phyloP scores from a whole-genome alignment of 2,113 vertebrate genomes.

The Colinus virginianus region DNA sequence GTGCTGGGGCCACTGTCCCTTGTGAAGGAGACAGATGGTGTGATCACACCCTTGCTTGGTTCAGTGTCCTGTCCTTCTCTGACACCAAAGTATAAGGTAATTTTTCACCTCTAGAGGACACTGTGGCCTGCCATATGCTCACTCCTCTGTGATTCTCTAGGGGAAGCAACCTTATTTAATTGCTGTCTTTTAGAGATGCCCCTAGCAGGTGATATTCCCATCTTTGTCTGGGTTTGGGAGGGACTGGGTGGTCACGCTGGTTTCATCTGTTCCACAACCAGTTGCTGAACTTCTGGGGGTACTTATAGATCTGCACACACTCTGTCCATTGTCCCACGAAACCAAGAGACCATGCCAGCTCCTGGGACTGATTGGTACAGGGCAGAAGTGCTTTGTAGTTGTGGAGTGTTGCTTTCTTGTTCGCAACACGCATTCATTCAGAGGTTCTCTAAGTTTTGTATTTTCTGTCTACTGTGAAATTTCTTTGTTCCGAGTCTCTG shows the following conservation, averaged over 20 bases:
- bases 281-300: background rate
- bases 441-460: background rate
- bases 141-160: accelerated
- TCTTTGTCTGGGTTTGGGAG: background rate
- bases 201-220: background rate
- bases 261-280: background rate
- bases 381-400: background rate
- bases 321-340: background rate
- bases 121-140: constrained; percentile 40
- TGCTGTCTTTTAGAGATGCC: background rate
- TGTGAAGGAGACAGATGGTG: background rate
- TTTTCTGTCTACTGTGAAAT: background rate
- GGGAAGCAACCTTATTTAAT: background rate
- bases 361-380: background rate
- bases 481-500: background rate
- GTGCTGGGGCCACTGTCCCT: too few relatives aligned
- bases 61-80: background rate
- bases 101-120: constrained; percentile 69
- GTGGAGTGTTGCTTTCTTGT: background rate
- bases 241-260: accelerated
- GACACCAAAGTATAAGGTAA: background rate
- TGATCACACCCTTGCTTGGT: accelerated
- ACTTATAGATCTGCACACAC: background rate
- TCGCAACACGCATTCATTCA: background rate
- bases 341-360: background rate